Evolutionary conservation across 2,113 vertebrate species (phyloP), one percentile per base, ranked within the genome.

Genomic region (Pelecanoides urinatrix): DNA sequence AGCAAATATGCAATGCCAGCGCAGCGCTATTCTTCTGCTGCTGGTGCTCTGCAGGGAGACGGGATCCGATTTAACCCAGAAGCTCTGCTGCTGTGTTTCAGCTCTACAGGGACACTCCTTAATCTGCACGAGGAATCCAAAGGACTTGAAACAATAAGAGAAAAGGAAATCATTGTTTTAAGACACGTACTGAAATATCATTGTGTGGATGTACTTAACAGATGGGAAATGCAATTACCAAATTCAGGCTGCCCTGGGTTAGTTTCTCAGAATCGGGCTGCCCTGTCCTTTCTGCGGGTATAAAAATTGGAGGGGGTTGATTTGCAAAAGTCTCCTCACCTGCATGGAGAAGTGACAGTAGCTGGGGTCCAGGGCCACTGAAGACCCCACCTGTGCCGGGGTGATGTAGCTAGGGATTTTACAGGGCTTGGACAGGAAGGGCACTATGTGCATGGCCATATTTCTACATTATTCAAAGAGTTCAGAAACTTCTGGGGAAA

Each of bases 131-230:
- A 86, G 90, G 86, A 94, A 81, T 83, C 94, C 88, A 90, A 80
- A 86, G 72, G 40, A 27, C 90, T 88, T 26, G 72, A 84, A 86
- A 95, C 92, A 96, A 92, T 90, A 58, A 86, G 50, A 90, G 85
- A 94, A 95, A 94, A 93, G 95, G 86, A 96, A 94, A 92, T 81
- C 4, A 93, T 90, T 96, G 79, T 95, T 96, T 93, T 84, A 77
- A 80, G 79, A 72, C 83, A 86, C 3, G 5, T 52, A 80, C 65
- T 89, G 94, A 88, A 93, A 94, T 81, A 92, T 83, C 82, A 25
- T 63, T 90, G 68, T 78, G 88, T 78, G 86, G 58, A 94, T 92
- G 44, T 56, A 56, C 40, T 94, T 92, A 86, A 53, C 95, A 95
- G 86, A 96, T 56, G 89, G 63, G 76, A 53, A 94, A 70, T 3